These are phyloP conservation scores for Netelia virgata DNA, from an alignment of 2,888 invertebrate species.

Conservation along the genomic window DNA sequence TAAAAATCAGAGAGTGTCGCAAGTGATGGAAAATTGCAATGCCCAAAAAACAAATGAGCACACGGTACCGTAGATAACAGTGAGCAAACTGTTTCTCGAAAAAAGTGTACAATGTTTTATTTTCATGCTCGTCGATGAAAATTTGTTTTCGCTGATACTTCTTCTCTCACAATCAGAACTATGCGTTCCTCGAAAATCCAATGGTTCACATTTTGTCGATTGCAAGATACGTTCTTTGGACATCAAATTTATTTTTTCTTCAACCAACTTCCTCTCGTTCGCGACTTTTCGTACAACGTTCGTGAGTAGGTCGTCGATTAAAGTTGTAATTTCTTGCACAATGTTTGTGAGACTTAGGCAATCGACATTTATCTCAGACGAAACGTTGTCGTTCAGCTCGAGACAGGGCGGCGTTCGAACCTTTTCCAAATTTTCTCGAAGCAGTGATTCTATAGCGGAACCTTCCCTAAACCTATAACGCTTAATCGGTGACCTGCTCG, in stretches of 20 bases:
- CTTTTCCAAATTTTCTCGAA: slow-evolving; percentile 28
- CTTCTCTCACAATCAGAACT: background rate
- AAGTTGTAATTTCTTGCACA: slow-evolving; percentile 35
- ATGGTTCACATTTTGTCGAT: background rate
- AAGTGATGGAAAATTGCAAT: slow-evolving; percentile 75
- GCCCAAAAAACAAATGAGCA: slow-evolving; percentile 76
- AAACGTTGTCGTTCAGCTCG: background rate
- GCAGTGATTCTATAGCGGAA: slow-evolving; percentile 44
- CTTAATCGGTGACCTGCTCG: background rate
- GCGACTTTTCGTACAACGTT: slow-evolving; percentile 4
- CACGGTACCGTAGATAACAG: slow-evolving; percentile 73
- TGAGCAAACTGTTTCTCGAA: slow-evolving; percentile 69
- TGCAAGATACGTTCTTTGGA: background rate
- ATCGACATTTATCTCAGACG: background rate
- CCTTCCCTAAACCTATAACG: slow-evolving; percentile 20
- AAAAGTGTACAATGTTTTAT: slow-evolving; percentile 47
- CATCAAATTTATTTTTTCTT: background rate
- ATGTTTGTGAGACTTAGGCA: background rate
- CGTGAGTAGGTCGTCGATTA: slow-evolving; percentile 40
- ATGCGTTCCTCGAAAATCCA: background rate
- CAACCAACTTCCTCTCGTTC: background rate
- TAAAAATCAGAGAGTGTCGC: slow-evolving; percentile 66
- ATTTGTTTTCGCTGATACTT: slow-evolving; percentile 23
- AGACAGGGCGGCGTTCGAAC: background rate
- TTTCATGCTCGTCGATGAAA: background rate